Evolutionary conservation across 64 coral and sea anemone species (phyloP), one percentile per base, ranked within the genome.

Genomic region (Dendronephthya gigantea): DNA sequence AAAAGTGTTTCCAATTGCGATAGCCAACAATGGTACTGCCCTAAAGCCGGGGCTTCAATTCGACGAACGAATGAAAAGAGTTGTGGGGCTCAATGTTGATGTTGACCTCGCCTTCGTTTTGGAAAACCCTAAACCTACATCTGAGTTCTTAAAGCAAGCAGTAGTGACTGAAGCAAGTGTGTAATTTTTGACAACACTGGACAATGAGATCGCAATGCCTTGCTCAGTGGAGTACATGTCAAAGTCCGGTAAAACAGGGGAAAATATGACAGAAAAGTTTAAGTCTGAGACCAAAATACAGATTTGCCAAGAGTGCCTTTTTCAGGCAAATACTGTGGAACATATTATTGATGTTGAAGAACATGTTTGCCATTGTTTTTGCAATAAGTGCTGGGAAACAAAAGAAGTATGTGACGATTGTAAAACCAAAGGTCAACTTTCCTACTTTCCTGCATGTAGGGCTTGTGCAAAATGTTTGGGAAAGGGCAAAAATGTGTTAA

Each of bases 41-140:
- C 30, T 91, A 58, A 91, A 91, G 45, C 23, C 90, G 48, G 85
- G 90, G 14, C 90, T 90, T 48, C 85, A 84, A 39, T 90, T 90
- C 48, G 90, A 90, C 22, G 79, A 88, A 48, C 87, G 76, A 56
- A 56, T 87, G 65, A 87, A 87, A 91, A 83, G 90, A 68, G 79
- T 91, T 91, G 90, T 91, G 40, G 84, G 85, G 50, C 76, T 87
- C 41, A 91, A 87, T 91, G 84, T 91, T 19, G 90, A 91, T 69
- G 74, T 91, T 19, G 90, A 91, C 79, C 90, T 91, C 27, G 37
- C 85, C 17, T 91, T 91, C 40, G 90, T 82, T 14, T 43, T 39
- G 83, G 14, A 87, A 29, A 83, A 86, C 39, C 84, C 85, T 9
- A 87, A 87, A 2, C 90, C 90, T 82, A 87, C 90, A 33, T 66